These are phyloP conservation scores for Triplophysa yarkandensis DNA, from an alignment of 2,797 vertebrate species.

Conservation along the genomic window DNA sequence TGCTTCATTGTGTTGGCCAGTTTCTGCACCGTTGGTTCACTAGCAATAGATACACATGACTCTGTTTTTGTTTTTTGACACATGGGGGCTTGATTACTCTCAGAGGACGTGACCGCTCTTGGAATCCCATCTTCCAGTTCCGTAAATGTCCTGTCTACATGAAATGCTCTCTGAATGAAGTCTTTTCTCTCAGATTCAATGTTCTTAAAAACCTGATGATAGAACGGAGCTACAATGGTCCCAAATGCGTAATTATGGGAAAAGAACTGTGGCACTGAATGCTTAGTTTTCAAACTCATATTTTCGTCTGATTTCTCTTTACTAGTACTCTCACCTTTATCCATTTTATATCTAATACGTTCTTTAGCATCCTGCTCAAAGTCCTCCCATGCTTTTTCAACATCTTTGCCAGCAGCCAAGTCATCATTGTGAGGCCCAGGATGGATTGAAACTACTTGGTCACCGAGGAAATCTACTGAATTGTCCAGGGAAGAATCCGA, in stretches of 20 bases:
- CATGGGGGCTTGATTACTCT: slow-evolving; percentile 1
- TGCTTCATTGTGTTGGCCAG: not conserved
- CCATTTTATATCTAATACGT: not conserved
- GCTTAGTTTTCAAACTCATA: slow-evolving; percentile 8
- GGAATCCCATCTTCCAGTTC: slow-evolving; percentile 27
- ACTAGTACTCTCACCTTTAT: not conserved
- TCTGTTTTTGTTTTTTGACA: slow-evolving; percentile 35
- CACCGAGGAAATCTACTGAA: slow-evolving; percentile 5
- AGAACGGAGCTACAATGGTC: slow-evolving; percentile 70
- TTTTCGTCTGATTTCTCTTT: not conserved
- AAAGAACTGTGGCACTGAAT: not conserved
- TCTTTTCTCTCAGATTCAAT: slow-evolving; percentile 57
- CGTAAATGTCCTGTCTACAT: slow-evolving; percentile 9
- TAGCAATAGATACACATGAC: slow-evolving; percentile 20
- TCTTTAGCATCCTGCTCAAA: slow-evolving; percentile 51
- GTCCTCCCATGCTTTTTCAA: slow-evolving; percentile 52
- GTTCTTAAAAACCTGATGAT: slow-evolving; percentile 67
- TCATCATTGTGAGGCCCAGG: slow-evolving; percentile 16
- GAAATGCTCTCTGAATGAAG: slow-evolving; percentile 39
- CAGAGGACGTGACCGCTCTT: slow-evolving; percentile 36
- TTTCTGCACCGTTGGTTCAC: slow-evolving; percentile 19
- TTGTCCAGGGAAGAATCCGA: not conserved
- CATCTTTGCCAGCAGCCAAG: slow-evolving; percentile 21
- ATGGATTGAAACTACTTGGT: slow-evolving; percentile 22
- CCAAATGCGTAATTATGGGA: slow-evolving; percentile 63